phyloP scores from a whole-genome alignment of 1,140 invertebrate species.

The Orchestia grillus region DNA sequence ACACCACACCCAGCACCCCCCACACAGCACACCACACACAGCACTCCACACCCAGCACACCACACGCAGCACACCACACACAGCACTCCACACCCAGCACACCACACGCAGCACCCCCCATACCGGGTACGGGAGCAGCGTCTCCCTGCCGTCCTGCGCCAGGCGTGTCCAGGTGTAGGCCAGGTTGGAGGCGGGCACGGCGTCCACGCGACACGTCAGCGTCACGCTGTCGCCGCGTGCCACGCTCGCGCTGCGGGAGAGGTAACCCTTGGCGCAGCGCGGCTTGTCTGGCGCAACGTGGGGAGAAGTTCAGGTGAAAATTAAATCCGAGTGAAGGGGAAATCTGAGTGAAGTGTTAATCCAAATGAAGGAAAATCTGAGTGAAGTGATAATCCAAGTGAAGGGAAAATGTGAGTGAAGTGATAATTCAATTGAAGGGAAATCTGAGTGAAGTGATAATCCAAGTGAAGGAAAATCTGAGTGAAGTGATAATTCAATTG shows the following conservation, averaged over 20 bases:
- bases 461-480: no score
- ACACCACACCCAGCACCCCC: no score
- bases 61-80: no score
- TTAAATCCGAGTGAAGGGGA: neutral
- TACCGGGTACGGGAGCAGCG: conserved; percentile 8
- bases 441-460: no score
- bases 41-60: no score
- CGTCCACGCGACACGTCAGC: conserved; percentile 19
- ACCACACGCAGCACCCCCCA: no score
- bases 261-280: conserved; percentile 15
- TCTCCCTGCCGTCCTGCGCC: neutral
- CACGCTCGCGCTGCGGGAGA: conserved; percentile 1
- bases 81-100: no score
- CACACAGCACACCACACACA: no score
- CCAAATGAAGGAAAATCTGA: no score
- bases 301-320: no score
- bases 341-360: neutral
- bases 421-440: no score
- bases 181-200: neutral
- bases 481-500: neutral
- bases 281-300: neutral
- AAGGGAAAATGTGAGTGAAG: neutral
- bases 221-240: neutral
- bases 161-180: conserved; percentile 35
- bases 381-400: no score